These are phyloP conservation scores for Sthenelais limicola DNA, from an alignment of 2,888 invertebrate genomes.

Conservation along the genomic window DNA sequence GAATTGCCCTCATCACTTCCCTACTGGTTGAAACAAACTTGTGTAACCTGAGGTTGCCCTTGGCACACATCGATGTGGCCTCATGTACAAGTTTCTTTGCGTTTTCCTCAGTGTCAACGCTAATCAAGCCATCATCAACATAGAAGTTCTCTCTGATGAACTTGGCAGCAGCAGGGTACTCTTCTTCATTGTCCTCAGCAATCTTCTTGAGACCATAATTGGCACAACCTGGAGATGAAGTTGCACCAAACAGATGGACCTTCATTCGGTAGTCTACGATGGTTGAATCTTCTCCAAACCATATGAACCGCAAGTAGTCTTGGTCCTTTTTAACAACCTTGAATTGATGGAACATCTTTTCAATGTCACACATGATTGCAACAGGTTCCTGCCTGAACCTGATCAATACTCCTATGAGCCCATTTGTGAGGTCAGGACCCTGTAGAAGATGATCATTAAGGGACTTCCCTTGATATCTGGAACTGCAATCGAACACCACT, in stretches of 20 bases:
- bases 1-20: constrained; percentile 49
- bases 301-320: constrained; percentile 45
- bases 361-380: constrained; percentile 48
- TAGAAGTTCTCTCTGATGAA: constrained; percentile 46
- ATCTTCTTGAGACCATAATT: constrained; percentile 38
- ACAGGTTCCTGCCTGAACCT: constrained; percentile 45
- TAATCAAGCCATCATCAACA: constrained; percentile 49
- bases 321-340: constrained; percentile 33
- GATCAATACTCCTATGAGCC: constrained; percentile 40
- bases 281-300: constrained; percentile 40
- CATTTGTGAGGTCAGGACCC: constrained; percentile 48
- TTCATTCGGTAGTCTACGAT: constrained; percentile 41
- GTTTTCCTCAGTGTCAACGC: constrained; percentile 24
- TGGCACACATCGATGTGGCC: constrained; percentile 32
- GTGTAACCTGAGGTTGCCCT: constrained; percentile 47
- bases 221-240: constrained; percentile 35
- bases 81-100: constrained; percentile 40
- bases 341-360: constrained; percentile 49
- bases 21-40: constrained; percentile 50
- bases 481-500: constrained; percentile 49
- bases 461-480: constrained; percentile 40
- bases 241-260: constrained; percentile 40
- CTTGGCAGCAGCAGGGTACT: constrained; percentile 39
- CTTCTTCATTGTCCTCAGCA: neutral
- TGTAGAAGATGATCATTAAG: constrained; percentile 46